Evolutionary conservation across 92 coral and sea anemone genomes (phyloP).

Genomic region (Bergia puertoricense): DNA sequence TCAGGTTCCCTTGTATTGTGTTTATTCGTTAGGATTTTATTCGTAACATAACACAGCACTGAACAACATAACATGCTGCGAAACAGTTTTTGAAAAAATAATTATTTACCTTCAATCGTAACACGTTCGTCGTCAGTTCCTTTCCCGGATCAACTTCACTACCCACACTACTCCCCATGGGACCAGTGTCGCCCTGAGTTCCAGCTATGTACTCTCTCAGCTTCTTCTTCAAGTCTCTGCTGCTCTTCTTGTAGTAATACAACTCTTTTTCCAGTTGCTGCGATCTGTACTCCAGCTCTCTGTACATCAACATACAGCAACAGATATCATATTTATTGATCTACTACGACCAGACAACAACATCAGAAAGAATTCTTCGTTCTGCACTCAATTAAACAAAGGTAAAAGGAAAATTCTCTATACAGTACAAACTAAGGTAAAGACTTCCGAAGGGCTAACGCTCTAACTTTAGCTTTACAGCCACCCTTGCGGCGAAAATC

Average conservation of each 20-base stretch:
- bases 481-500: too few relatives aligned
- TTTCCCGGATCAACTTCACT: conserved; percentile 48
- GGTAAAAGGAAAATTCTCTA: too few relatives aligned
- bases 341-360: too few relatives aligned
- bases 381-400: too few relatives aligned
- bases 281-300: conserved; percentile 70
- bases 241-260: conserved; percentile 94
- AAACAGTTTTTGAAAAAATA: too few relatives aligned
- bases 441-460: too few relatives aligned
- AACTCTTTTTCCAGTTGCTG: conserved; percentile 92
- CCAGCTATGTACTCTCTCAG: conserved; percentile 79
- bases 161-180: conserved; percentile 58
- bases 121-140: conserved; percentile 51
- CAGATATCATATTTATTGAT: too few relatives aligned
- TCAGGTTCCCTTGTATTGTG: too few relatives aligned
- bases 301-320: conserved; percentile 10
- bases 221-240: conserved; percentile 92
- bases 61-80: neutral
- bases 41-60: neutral
- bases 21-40: neutral
- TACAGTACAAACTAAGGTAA: too few relatives aligned
- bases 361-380: too few relatives aligned
- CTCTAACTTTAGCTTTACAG: too few relatives aligned
- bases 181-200: conserved; percentile 58
- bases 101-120: conserved; percentile 52